Percentiles rank a stretch among this genome's conserved stretches.
Conservation (phyloP, 2,113 vertebrate species). For the Hucho hucho region DNA sequence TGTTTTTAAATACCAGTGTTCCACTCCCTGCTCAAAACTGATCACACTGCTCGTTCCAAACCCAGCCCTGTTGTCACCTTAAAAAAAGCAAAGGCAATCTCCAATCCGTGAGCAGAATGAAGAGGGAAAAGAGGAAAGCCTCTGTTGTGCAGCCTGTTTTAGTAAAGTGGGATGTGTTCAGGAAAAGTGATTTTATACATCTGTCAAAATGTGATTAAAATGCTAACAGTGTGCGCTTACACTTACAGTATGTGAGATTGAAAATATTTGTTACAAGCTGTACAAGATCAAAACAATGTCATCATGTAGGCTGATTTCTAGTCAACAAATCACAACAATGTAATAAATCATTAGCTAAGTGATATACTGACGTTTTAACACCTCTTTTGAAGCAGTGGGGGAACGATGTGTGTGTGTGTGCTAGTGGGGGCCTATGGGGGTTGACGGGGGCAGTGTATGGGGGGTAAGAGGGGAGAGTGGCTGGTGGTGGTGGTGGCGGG, state of each 20-base stretch:
- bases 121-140: constrained; percentile 34
- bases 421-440: not conserved
- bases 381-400: constrained; percentile 46
- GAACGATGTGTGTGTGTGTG: constrained; percentile 36
- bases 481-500: constrained; percentile 65
- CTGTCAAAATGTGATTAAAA: not conserved
- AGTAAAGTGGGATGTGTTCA: constrained; percentile 38
- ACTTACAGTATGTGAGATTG: not conserved
- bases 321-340: not conserved
- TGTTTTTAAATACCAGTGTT: constrained; percentile 78
- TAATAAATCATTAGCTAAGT: constrained; percentile 45
- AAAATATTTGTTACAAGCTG: too few species aligned
- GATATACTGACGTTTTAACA: constrained; percentile 33
- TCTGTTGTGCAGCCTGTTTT: constrained; percentile 42
- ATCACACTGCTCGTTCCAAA: constrained; percentile 68
- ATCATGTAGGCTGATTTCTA: not conserved
- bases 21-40: constrained; percentile 73
- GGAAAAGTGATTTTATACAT: not conserved
- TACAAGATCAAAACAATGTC: not conserved
- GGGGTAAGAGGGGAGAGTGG: constrained; percentile 33
- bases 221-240: not conserved
- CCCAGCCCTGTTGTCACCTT: constrained; percentile 8
- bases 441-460: not conserved
- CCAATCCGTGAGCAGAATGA: not conserved
- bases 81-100: constrained; percentile 39